A percentile compares a stretch with the other conserved stretches of the same genome.
These are phyloP conservation scores for Epizoanthus ramosus DNA, from an alignment of 92 coral and sea anemone genomes.

Conservation along the genomic window DNA sequence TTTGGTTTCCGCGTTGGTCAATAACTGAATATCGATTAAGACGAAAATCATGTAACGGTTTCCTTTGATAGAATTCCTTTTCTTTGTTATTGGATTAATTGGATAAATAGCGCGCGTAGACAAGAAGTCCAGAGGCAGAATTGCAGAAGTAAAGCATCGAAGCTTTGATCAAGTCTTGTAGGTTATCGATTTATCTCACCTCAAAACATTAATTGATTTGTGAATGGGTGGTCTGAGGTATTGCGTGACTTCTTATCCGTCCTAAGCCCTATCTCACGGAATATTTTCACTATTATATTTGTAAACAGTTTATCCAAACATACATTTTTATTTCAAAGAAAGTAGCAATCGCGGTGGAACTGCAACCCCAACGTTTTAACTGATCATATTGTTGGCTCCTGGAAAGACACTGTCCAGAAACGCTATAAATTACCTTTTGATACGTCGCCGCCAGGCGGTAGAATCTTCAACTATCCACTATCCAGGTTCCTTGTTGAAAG, in stretches of 20 bases:
- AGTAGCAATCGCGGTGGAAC: background rate
- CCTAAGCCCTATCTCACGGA: constrained; percentile 24
- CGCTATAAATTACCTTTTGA: background rate
- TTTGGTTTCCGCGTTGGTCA: no score
- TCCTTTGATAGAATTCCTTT: no score
- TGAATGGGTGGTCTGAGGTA: constrained; percentile 32
- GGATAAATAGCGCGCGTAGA: background rate
- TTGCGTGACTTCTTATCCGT: constrained; percentile 27
- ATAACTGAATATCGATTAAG: no score
- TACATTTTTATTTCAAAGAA: background rate
- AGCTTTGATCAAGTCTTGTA: background rate
- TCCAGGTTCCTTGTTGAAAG: constrained; percentile 34
- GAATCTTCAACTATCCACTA: constrained; percentile 26
- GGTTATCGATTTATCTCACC: constrained; percentile 34
- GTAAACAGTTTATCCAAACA: background rate
- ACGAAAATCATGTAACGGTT: no score
- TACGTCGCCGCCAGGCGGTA: constrained; percentile 34
- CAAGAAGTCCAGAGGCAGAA: background rate
- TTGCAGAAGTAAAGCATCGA: background rate
- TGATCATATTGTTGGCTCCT: background rate
- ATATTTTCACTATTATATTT: background rate
- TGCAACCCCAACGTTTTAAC: background rate
- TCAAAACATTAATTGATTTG: constrained; percentile 2
- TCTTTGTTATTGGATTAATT: no score
- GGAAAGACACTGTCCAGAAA: constrained; percentile 29